Base-by-base conservation (phyloP, 1,140 invertebrate species). In the Eumaeus atala region DNA sequence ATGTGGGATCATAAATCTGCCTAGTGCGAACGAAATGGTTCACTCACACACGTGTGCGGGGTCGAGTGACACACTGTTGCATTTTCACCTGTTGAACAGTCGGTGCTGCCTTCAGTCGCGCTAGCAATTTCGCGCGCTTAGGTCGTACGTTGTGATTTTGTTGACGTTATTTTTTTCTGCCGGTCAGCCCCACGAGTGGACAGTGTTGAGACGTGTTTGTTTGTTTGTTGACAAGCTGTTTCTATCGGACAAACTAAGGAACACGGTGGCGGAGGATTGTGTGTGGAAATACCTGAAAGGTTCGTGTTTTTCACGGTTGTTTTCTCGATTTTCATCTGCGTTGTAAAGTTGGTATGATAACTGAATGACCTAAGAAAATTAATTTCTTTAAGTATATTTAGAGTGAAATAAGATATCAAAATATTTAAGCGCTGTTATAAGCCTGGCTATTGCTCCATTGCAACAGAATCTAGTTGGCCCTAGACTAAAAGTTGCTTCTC, bases 281-380 rank as follows among this genome's bases (percentile, higher is more conserved):
- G 68, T 82, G 69, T 82, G 78, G 78, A 81, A 76, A 76, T 82
- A 83, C 72, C 67, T 85, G 62, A 82, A 84, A 85, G 82, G 82
- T 85, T 75, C 62, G 77, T 58, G 42, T 64, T 67, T 28, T 57
- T 49, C 49, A 28, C 6, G 51, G 50, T n/a, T 56, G 66, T 68
- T 61, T 65, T 36, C 52, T 28, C 48, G 2, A 28, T 72, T 72
- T 75, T 74, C 72, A 72, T 83, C 72, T 28, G 21, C 21, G 21
- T 28, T 28, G 21, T 28, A 28, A 28, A 28, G 2, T 28, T 28
- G n/a, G n/a, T n/a, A n/a, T n/a, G 21, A 28, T 28, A 28, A 28
- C 21, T 28, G 21, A 28, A n/a, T n/a, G n/a, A n/a, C n/a, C n/a
- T n/a, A n/a, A n/a, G n/a, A n/a, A 28, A 6, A 3, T 28, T 2